phyloP scores from a whole-genome alignment of 2,888 invertebrate species.

The Watsonalla binaria region DNA sequence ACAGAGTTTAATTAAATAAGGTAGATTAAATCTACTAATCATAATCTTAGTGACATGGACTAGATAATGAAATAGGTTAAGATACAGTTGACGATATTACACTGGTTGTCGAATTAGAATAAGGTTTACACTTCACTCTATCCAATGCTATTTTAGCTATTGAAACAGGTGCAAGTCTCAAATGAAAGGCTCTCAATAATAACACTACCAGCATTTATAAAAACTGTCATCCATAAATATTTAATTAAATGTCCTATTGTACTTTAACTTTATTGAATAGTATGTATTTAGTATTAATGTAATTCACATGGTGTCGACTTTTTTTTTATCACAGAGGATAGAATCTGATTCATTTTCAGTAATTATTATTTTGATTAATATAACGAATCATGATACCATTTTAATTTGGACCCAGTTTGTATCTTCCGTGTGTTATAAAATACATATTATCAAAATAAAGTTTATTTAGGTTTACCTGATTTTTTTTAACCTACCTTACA shows the following conservation, averaged over 20 bases:
- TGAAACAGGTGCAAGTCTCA: conserved; percentile 64
- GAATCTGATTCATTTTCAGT: conserved; percentile 56
- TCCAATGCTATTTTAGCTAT: conserved; percentile 29
- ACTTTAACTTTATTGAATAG: conserved; percentile 23
- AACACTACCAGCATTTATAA: conserved; percentile 35
- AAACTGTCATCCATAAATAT: conserved; percentile 26
- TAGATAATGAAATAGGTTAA: conserved; percentile 52
- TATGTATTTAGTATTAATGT: conserved; percentile 26
- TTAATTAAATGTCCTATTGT: conserved; percentile 21
- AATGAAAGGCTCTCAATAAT: conserved; percentile 39
- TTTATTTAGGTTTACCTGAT: conserved; percentile 57
- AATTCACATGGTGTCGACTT: conserved; percentile 35
- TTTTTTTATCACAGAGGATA: conserved; percentile 46
- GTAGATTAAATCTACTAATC: conserved; percentile 70
- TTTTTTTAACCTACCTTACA: conserved; percentile 16
- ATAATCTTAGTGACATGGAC: conserved; percentile 45
- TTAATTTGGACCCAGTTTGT: conserved; percentile 54
- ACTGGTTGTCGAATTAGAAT: conserved; percentile 25
- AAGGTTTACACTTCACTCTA: conserved; percentile 31
- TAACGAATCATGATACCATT: conserved; percentile 49
- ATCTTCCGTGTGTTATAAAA: conserved; percentile 59
- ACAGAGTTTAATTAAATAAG: conserved; percentile 20
- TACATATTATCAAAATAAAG: conserved; percentile 59
- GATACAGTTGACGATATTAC: conserved; percentile 38
- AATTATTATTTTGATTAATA: conserved; percentile 36